These are phyloP conservation scores for Scaptodrosophila lebanonensis DNA, from an alignment of 1,140 invertebrate species.

Conservation along the genomic window DNA sequence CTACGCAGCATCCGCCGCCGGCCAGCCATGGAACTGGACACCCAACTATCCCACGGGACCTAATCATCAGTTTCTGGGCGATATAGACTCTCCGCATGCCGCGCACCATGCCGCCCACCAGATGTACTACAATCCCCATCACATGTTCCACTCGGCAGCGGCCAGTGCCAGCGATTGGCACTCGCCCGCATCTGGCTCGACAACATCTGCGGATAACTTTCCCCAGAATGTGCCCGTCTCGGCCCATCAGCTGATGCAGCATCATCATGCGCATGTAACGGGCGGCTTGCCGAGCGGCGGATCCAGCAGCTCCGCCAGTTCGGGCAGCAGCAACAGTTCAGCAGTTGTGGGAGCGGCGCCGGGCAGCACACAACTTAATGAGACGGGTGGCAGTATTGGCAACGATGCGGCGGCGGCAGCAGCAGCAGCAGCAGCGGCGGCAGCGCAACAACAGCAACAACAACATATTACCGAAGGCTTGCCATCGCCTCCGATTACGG, in stretches of 20 bases:
- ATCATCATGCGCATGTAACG: constrained; percentile 68
- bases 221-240: constrained; percentile 60
- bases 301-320: constrained; percentile 60
- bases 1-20: constrained; percentile 53
- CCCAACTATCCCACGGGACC: constrained; percentile 75
- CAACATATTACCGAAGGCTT: constrained; percentile 71
- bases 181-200: constrained; percentile 60
- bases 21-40: constrained; percentile 71
- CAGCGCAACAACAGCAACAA: constrained; percentile 48
- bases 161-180: constrained; percentile 66
- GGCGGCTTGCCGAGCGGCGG: constrained; percentile 50
- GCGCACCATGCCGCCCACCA: constrained; percentile 63
- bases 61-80: constrained; percentile 78
- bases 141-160: constrained; percentile 71
- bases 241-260: constrained; percentile 78
- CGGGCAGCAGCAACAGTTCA: constrained; percentile 76
- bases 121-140: constrained; percentile 78
- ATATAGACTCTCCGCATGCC: constrained; percentile 77
- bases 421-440: constrained; percentile 26
- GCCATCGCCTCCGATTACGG: constrained; percentile 81
- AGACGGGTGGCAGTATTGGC: constrained; percentile 59
- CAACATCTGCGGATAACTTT: constrained; percentile 72
- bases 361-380: constrained; percentile 61
- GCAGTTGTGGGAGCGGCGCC: constrained; percentile 38
- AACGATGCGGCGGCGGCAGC: constrained; percentile 20